Percentiles rank a stretch among this genome's conserved stretches.
These are phyloP conservation scores for Dipodomys merriami DNA, from an alignment of 2,113 vertebrate genomes.

Conservation along the genomic window DNA sequence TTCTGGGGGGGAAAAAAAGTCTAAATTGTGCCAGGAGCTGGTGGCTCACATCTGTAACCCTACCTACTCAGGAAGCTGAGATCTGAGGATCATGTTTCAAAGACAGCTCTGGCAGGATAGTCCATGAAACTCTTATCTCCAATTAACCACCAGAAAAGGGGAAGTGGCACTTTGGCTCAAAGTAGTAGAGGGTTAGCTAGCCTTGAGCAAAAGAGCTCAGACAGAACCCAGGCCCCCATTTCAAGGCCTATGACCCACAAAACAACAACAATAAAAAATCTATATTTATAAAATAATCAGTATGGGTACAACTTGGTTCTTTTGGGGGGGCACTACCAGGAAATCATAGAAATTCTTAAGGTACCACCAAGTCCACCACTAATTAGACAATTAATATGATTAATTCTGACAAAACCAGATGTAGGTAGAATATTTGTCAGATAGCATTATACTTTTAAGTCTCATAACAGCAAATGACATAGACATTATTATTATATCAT, in stretches of 20 bases:
- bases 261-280: not conserved
- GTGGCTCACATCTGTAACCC: no score
- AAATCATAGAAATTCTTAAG: constrained; percentile 33
- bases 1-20: not conserved
- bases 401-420: constrained; percentile 35
- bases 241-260: no score
- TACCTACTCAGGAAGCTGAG: no score
- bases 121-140: no score
- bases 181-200: no score
- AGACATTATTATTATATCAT: constrained; percentile 14
- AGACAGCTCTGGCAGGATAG: no score
- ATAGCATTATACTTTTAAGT: constrained; percentile 14
- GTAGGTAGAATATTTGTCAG: constrained; percentile 12
- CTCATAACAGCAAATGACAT: not conserved
- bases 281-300: constrained; percentile 43
- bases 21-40: no score
- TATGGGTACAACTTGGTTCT: constrained; percentile 10
- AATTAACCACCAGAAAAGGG: no score
- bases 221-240: no score
- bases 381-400: not conserved
- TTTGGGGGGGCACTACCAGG: not conserved
- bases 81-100: no score
- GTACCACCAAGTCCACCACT: constrained; percentile 1
- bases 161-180: no score
- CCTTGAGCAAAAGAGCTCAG: no score